These are phyloP conservation scores for Istiophorus platypterus DNA, from an alignment of 2,113 vertebrate genomes.

Conservation along the genomic window DNA sequence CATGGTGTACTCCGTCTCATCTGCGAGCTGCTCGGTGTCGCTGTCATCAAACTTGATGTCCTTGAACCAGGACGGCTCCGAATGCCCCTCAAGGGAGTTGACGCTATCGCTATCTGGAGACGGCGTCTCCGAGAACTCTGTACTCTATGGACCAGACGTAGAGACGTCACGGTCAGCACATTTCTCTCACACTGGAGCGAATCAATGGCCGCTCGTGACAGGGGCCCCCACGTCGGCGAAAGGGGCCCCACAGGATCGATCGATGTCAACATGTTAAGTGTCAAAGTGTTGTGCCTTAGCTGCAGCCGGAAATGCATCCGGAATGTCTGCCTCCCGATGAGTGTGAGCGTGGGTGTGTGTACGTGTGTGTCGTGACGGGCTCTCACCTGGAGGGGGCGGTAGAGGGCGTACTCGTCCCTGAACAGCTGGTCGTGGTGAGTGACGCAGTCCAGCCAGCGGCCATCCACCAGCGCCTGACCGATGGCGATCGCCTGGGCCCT, in stretches of 20 bases:
- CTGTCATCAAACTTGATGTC: conserved; percentile 99
- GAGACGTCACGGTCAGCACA: conserved; percentile 21
- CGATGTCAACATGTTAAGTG: not conserved
- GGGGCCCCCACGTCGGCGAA: not conserved
- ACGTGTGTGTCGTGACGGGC: too few species aligned
- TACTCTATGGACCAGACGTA: conserved; percentile 85
- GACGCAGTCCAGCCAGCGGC: conserved; percentile 96
- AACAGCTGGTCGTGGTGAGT: conserved; percentile 98
- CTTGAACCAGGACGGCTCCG: conserved; percentile 98
- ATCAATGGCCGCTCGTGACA: not conserved
- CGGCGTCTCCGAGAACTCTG: conserved; percentile 96
- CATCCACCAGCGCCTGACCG: conserved; percentile 95
- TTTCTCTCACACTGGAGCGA: not conserved
- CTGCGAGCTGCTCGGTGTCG: conserved; percentile 94
- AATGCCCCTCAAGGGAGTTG: conserved; percentile 97
- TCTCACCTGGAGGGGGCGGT: conserved; percentile 93
- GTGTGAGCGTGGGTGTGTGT: too few species aligned
- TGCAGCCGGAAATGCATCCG: not conserved
- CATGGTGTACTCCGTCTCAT: conserved; percentile 92
- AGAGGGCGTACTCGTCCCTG: conserved; percentile 97
- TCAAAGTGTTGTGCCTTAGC: not conserved
- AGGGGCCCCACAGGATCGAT: not conserved
- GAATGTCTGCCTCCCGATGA: not conserved
- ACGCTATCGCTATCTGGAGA: conserved; percentile 98
- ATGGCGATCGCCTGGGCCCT: conserved; percentile 98